Evolutionary conservation across 2,113 vertebrate species (phyloP).

Genomic region (Motacilla tschutschensis): DNA sequence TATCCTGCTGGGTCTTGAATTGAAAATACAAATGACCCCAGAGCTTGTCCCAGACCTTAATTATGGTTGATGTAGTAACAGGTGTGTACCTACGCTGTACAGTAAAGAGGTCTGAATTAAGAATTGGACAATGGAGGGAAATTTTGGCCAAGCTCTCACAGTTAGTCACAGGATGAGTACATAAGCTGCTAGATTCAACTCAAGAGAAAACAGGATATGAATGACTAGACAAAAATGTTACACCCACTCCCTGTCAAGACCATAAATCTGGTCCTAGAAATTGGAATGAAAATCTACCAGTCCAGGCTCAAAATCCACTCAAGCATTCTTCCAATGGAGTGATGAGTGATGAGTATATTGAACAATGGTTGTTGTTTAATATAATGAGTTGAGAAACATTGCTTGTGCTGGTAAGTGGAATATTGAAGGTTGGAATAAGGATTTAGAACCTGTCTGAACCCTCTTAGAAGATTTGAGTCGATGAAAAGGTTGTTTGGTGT

Average conservation of each 20-base stretch:
- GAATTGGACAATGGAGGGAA: neutral
- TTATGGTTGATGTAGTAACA: neutral
- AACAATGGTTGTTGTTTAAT: neutral
- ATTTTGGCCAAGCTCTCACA: neutral
- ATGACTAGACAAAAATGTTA: conserved; percentile 27
- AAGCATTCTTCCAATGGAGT: neutral
- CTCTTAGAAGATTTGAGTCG: neutral
- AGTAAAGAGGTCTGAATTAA: neutral
- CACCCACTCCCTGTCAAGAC: neutral
- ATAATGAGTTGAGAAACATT: neutral
- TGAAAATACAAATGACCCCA: neutral
- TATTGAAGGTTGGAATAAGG: neutral
- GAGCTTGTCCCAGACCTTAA: neutral
- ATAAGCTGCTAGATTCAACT: neutral
- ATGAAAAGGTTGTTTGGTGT: neutral
- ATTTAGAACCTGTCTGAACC: neutral
- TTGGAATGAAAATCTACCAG: neutral
- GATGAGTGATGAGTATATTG: neutral
- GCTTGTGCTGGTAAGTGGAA: neutral
- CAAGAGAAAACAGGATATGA: conserved; percentile 41
- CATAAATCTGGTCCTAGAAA: conserved; percentile 4
- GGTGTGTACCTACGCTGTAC: neutral
- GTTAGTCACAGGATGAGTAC: conserved; percentile 21
- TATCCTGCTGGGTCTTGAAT: neutral
- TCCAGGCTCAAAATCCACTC: neutral